Evolutionary conservation across 1,140 invertebrate species (phyloP), one percentile per base, ranked within the genome.

Genomic region (Pararge aegeria): DNA sequence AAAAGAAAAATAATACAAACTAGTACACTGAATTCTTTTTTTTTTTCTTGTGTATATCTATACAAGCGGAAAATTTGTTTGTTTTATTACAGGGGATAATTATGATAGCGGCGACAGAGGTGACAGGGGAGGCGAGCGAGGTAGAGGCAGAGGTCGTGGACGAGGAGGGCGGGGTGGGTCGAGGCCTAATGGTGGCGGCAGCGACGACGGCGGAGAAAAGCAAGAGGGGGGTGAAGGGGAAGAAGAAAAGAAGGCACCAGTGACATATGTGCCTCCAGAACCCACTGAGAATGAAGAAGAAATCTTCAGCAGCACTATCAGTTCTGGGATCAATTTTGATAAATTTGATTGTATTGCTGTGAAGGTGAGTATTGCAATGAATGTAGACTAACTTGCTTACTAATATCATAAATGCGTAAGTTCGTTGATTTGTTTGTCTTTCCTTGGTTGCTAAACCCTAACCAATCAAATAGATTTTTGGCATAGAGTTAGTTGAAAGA

Each of bases 241-340:
- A 5, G 85, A 80, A 69, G 74, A 69, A 37, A 77, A 75, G 89
- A 91, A 77, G 92, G 90, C 75, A 68, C 90, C 92, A 4, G 93
- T 94, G 61, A 91, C 92, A 2, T 99, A 99, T 67, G 93, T 98
- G 51, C 97, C 98, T 0, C 94, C 94, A 0, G 95, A 97, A 21
- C 92, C 94, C 0, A 91, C 92, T 0, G 91, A 92, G 0, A 93
- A 95, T 62, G 95, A 96, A 50, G 86, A 91, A 1, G 93, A 93
- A 37, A 91, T 97, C 5, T 97, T 96, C 70, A 91, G 90, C 19
- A 92, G 89, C 34, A 93, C 93, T 0, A 95, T 96, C 5, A 91
- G 92, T 1, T 92, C 92, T 5, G 97, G 97, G 0, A 97, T 97
- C 5, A 98, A 99, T 82, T 98, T 99, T 82, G 92, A 94, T 27